Base-by-base conservation (phyloP, 2,113 vertebrate species). In the Tichodroma muraria region DNA sequence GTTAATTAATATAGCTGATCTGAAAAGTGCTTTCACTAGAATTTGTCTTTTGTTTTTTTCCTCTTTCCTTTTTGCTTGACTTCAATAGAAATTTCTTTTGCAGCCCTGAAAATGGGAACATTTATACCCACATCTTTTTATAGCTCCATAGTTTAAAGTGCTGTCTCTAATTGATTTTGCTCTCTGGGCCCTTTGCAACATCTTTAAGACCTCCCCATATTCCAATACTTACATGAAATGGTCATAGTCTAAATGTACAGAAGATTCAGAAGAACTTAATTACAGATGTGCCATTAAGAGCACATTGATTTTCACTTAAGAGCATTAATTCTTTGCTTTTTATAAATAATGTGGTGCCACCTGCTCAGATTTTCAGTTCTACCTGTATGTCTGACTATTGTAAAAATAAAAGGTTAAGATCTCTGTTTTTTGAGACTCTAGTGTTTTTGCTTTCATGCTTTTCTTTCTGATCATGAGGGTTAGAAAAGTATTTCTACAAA, bases 1-100 rank as follows among this genome's bases (percentile, higher is more conserved):
- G 64, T 90, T 95, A 94, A 90, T 94, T 96, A 94, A 93, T 85
- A 90, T n/a, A 94, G 52, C 44, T 77, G 24, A 73, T 77, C 44
- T 92, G 90, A 88, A 53, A 91, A 82, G 23, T 80, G 31, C 61
- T 90, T 90, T 84, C 38, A 53, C 2, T 81, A 52, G 61, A 84
- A 76, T 83, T 45, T 83, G 20, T 85, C 57, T 83, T 88, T 54
- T 78, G 15, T 37, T 70, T 82, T 78, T 89, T 78, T 89, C 40
- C 49, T 71, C 18, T 64, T 84, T 77, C 24, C 20, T 70, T 91
- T 78, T 84, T 77, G 3, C n/a, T 89, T 79, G 35, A 70, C 23
- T 64, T 92, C 42, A 88, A 70, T 24, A 88, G 54, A 88, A 81
- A 66, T 69, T 78, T 93, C 13, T 72, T 80, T 79, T 80, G 23